Base-by-base conservation (phyloP, 2,113 vertebrate genomes). In the Psophia crepitans region DNA sequence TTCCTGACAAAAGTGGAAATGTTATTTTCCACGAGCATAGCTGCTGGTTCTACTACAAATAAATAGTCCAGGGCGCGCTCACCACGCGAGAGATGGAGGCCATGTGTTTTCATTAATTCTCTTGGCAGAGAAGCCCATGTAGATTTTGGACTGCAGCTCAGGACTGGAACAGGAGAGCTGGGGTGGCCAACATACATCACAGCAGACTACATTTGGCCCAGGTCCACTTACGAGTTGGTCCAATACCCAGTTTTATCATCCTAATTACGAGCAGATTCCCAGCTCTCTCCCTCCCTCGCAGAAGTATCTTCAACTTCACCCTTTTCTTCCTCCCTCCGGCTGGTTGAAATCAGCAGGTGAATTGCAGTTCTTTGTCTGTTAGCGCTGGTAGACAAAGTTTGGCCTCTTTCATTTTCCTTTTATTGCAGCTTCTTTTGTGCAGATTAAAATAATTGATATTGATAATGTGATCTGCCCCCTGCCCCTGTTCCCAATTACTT, bases 111-210 rank as follows among this genome's bases (percentile, higher is more conserved):
- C 94, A 84, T 88, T 80, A 74, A 84, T 70, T 70, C 95, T 96
- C 84, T 92, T 97, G 97, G 96, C 97, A 96, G 63, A 49, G 76
- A 24, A 89, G 90, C 79, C 74, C 94, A 7, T 92, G 91, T 91
- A 90, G 95, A 70, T 95, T 71, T 96, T 97, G 96, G 96, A 96
- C 37, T 61, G 87, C 60, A 76, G 87, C 41, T 80, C 39, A 14
- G 66, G 82, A 61, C 85, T 93, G 96, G 85, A 93, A 75, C 89
- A 76, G 74, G 69, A 96, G 93, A 96, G 93, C 93, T 91, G 92
- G 90, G 95, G 96, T 97, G 97, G 97, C 95, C 96, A 95, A 84
- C 93, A 93, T 32, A 90, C 68, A 97, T 93, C 97, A 91, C 85
- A 88, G 93, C 95, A 84, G 94, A 74, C 84, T 82, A 35, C 57